Evolutionary conservation across 2,113 vertebrate species (phyloP).

Genomic region (Corythaixoides concolor): DNA sequence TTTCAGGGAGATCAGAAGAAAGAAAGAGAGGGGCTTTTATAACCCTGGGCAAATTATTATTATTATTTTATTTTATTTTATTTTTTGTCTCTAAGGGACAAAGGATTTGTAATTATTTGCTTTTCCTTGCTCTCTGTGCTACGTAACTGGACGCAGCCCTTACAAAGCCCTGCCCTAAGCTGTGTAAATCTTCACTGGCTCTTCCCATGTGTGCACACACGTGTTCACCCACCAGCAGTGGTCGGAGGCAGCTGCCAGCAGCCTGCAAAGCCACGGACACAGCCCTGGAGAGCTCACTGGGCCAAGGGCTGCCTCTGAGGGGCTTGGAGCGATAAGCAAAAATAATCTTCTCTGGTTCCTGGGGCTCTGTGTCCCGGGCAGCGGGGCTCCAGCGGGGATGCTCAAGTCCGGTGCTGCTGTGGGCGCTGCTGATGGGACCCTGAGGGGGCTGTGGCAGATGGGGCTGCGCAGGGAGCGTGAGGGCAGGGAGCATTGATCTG

Average conservation of each 20-base stretch:
- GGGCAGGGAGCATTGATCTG: no score
- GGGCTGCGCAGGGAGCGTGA: neutral
- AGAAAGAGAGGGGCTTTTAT: neutral
- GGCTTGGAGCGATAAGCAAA: no score
- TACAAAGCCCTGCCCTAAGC: neutral
- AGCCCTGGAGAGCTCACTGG: neutral
- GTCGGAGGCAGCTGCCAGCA: neutral
- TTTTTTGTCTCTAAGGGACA: neutral
- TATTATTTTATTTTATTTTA: no score
- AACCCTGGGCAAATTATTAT: no score
- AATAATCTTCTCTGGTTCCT: no score
- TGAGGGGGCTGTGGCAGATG: fast-evolving
- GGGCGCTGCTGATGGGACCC: neutral
- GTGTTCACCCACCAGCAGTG: neutral
- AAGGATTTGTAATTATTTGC: neutral
- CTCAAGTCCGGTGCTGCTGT: neutral
- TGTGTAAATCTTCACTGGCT: neutral
- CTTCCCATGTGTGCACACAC: fast-evolving
- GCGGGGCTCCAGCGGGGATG: neutral
- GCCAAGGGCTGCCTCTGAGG: neutral
- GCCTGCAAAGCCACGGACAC: neutral
- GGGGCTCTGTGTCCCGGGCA: no score
- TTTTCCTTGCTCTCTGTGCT: neutral
- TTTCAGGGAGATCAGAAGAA: neutral
- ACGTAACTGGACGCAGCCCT: neutral